A percentile compares a stretch with the other conserved stretches of the same genome.
Conservation (phyloP, 1,140 invertebrate genomes). For the Vollenhovia emeryi region DNA sequence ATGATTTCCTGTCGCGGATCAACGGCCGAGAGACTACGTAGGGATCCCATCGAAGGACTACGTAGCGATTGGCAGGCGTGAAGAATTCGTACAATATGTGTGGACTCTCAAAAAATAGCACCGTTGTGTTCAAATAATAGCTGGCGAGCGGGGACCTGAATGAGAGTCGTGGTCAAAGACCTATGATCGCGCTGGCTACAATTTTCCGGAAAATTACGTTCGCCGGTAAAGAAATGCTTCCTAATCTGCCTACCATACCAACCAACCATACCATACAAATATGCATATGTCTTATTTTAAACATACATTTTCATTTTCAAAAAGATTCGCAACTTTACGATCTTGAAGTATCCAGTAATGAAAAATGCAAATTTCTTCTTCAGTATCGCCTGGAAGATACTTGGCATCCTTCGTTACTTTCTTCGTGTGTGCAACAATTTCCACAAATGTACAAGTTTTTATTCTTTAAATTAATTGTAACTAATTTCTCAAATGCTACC, state of each 20-base stretch:
- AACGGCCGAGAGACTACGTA: background rate
- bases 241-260: background rate
- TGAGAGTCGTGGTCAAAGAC: conserved; percentile 72
- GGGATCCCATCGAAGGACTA: conserved; percentile 20
- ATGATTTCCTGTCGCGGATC: conserved; percentile 64
- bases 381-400: too few species aligned
- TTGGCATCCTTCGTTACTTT: background rate
- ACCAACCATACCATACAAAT: too few species aligned
- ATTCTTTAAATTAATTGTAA: background rate
- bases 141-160: conserved; percentile 61
- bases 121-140: conserved; percentile 81
- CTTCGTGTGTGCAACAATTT: background rate
- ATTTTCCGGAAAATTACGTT: conserved; percentile 62
- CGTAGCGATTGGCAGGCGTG: conserved; percentile 81
- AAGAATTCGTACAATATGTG: conserved; percentile 81
- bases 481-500: background rate
- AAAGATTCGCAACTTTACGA: background rate
- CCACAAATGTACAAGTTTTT: background rate
- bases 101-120: conserved; percentile 75
- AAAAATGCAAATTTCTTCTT: background rate
- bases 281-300: background rate
- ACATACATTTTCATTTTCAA: background rate
- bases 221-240: conserved; percentile 11
- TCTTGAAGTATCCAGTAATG: background rate
- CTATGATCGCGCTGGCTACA: conserved; percentile 15